Percentiles rank a stretch among this genome's conserved stretches.
Conservation (phyloP, 2,888 invertebrate species). For the Pantelozetes paolii region DNA sequence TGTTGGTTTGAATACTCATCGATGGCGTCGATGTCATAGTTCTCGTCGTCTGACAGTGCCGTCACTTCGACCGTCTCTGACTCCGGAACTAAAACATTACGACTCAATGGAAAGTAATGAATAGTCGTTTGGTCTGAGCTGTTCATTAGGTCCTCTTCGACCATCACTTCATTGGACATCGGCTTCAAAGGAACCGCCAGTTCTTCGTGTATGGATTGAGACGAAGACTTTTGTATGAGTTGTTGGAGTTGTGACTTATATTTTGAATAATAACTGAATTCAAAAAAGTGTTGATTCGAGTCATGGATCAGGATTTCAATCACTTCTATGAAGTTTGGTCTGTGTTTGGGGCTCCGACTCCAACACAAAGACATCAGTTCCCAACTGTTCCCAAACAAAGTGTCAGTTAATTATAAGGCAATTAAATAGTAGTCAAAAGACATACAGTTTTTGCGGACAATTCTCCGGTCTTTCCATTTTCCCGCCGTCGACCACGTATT, state of each 20-base stretch:
- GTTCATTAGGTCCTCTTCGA: slow-evolving; percentile 16
- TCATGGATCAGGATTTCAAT: slow-evolving; percentile 68
- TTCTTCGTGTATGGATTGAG: slow-evolving; percentile 2
- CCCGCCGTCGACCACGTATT: slow-evolving; percentile 57
- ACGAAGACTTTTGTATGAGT: slow-evolving; percentile 27
- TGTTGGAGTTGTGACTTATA: slow-evolving; percentile 38
- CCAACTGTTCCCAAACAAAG: slow-evolving; percentile 59
- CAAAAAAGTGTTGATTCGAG: slow-evolving; percentile 57
- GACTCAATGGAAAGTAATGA: slow-evolving; percentile 39
- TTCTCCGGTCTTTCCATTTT: slow-evolving; percentile 93
- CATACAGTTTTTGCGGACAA: slow-evolving; percentile 70
- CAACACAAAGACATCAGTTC: slow-evolving; percentile 88
- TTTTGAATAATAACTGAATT: slow-evolving; percentile 40
- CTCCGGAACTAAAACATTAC: background rate
- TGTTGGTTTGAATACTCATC: slow-evolving; percentile 23
- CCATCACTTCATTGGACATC: background rate
- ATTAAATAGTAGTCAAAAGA: background rate
- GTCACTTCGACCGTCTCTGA: background rate
- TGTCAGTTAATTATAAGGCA: background rate
- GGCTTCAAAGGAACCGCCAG: slow-evolving; percentile 11
- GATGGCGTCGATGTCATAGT: slow-evolving; percentile 28
- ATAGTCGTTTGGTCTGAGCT: slow-evolving; percentile 34
- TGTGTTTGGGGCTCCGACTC: slow-evolving; percentile 70
- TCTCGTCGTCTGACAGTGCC: background rate
- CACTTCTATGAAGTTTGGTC: slow-evolving; percentile 72